These are phyloP conservation scores for Himalopsyche anomala DNA, from an alignment of 2,888 invertebrate species.

Conservation along the genomic window DNA sequence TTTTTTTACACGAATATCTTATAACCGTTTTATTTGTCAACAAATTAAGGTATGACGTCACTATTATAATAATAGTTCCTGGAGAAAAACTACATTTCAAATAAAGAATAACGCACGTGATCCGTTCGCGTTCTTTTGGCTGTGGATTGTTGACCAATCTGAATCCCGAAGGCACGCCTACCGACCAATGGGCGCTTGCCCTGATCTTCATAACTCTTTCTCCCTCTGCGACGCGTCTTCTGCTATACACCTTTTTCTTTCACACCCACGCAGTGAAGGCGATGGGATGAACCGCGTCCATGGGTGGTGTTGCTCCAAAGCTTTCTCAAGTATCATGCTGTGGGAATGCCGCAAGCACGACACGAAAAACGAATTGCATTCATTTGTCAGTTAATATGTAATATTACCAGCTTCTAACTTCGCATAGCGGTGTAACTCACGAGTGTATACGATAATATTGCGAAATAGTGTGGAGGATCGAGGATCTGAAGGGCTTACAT, in stretches of 20 bases:
- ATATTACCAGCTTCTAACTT: too few relatives aligned
- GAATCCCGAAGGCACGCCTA: constrained; percentile 69
- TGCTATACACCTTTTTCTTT: constrained; percentile 40
- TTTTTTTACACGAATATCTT: constrained; percentile 8
- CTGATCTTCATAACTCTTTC: constrained; percentile 70
- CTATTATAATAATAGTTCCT: neutral
- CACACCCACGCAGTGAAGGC: constrained; percentile 51
- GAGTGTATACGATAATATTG: too few relatives aligned
- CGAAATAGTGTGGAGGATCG: too few relatives aligned
- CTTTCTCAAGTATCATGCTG: neutral
- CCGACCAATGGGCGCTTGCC: constrained; percentile 71
- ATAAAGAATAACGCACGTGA: constrained; percentile 37
- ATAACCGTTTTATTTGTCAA: neutral
- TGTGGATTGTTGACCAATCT: constrained; percentile 49
- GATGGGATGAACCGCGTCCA: constrained; percentile 47
- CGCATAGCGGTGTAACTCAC: too few relatives aligned
- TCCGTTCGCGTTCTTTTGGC: neutral
- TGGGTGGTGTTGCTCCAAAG: constrained; percentile 53
- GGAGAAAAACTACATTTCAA: constrained; percentile 11
- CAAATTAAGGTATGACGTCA: constrained; percentile 14
- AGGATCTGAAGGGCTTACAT: too few relatives aligned
- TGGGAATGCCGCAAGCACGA: neutral
- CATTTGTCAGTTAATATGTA: neutral
- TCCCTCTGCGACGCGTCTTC: constrained; percentile 69
- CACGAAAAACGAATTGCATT: neutral